Percentiles rank a stretch among this genome's conserved stretches.
phyloP scores from a whole-genome alignment of 2,888 invertebrate genomes.

The Carabus problematicus region DNA sequence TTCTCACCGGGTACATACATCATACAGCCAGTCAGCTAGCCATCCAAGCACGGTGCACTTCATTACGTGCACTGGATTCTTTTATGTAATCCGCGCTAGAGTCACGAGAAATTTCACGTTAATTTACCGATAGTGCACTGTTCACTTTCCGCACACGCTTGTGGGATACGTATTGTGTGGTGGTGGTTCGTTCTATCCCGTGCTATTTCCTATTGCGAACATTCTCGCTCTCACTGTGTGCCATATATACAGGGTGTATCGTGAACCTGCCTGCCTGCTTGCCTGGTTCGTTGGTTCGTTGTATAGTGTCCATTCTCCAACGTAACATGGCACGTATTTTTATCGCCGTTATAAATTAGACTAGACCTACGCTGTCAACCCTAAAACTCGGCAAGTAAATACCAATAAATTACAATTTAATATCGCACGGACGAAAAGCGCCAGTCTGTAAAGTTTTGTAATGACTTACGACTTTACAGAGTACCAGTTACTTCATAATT shows the following conservation, averaged over 20 bases:
- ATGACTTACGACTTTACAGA: slow-evolving; percentile 36
- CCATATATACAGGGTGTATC: too few relatives aligned
- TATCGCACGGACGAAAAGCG: slow-evolving; percentile 19
- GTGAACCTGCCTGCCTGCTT: too few relatives aligned
- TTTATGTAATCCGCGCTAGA: not conserved
- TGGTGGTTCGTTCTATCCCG: too few relatives aligned
- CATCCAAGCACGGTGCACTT: too few relatives aligned
- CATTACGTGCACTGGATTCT: too few relatives aligned
- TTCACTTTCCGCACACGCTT: too few relatives aligned
- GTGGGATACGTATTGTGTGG: too few relatives aligned
- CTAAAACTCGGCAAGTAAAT: slow-evolving; percentile 39
- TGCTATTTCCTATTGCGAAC: too few relatives aligned
- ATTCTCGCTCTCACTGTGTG: too few relatives aligned
- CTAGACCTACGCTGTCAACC: slow-evolving; percentile 35
- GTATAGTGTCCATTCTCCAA: slow-evolving; percentile 31
- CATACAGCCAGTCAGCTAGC: too few relatives aligned
- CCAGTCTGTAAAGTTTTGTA: slow-evolving; percentile 36
- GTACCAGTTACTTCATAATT: slow-evolving; percentile 41
- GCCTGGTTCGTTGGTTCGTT: too few relatives aligned
- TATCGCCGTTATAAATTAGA: slow-evolving; percentile 40
- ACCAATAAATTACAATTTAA: slow-evolving; percentile 43
- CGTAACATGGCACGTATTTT: slow-evolving; percentile 33
- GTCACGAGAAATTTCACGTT: slow-evolving; percentile 6
- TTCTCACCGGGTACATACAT: too few relatives aligned
- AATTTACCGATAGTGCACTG: not conserved